Evolutionary conservation across 2,888 invertebrate genomes (phyloP), one percentile per base, ranked within the genome.

Genomic region (Coleophora flavipennella): DNA sequence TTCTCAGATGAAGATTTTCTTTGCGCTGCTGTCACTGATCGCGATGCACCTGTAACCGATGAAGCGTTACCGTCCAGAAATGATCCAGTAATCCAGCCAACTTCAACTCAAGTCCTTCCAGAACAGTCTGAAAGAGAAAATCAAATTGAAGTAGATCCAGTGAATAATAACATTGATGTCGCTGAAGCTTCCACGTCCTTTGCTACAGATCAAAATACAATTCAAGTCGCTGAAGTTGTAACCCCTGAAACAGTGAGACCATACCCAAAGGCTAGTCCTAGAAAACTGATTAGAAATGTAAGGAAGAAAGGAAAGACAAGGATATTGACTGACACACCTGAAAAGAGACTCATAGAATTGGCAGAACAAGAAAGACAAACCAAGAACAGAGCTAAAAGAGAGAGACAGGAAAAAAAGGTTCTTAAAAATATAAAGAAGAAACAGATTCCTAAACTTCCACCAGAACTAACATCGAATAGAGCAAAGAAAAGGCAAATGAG

Each of bases 1-100:
- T 54, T 54, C 43, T 20, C 46, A 29, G 41, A 54, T 41, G 48
- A 47, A 43, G 50, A 50, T 43, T 46, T 46, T 32, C 39, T 37
- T 33, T 41, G 43, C 27, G 40, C 44, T 40, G 41, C 39, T 43
- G 44, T 53, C n/a, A 50, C 53, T 35, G 49, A 48, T 43, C 40
- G 46, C 27, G 13, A n/a, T n/a, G n/a, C n/a, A n/a, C n/a, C n/a
- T n/a, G n/a, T n/a, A n/a, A n/a, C n/a, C n/a, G n/a, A n/a, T n/a
- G n/a, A n/a, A n/a, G n/a, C n/a, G n/a, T n/a, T n/a, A n/a, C n/a
- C n/a, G n/a, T n/a, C n/a, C n/a, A n/a, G n/a, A n/a, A n/a, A n/a
- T n/a, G n/a, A n/a, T n/a, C n/a, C n/a, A n/a, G n/a, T n/a, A n/a
- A n/a, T n/a, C n/a, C n/a, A n/a, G n/a, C n/a, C n/a, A n/a, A n/a